These are phyloP conservation scores for Blastobasis lacticolella DNA, from an alignment of 2,888 invertebrate genomes.

Conservation along the genomic window DNA sequence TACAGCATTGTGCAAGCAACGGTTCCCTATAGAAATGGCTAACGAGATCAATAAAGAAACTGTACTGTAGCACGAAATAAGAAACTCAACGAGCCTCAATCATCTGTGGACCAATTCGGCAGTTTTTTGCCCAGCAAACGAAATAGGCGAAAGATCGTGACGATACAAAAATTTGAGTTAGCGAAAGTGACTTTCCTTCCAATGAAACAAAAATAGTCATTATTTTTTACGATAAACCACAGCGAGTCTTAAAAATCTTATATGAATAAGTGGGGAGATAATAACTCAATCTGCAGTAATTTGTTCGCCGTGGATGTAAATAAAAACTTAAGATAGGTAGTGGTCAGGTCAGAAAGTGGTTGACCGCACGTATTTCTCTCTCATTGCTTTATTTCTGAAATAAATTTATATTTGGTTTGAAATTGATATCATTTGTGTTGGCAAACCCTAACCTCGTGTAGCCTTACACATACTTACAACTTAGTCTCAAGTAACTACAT, in stretches of 20 bases:
- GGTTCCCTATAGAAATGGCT: no score
- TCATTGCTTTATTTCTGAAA: conserved; percentile 12
- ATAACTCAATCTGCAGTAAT: conserved; percentile 8
- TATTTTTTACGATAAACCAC: background rate
- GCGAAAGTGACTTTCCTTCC: conserved; percentile 4
- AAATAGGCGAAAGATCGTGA: conserved; percentile 2
- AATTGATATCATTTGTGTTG: background rate
- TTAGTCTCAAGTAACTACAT: background rate
- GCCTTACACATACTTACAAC: background rate
- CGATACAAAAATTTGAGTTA: conserved; percentile 2
- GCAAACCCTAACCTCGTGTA: background rate
- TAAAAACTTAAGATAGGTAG: conserved; percentile 14
- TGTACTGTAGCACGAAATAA: no score
- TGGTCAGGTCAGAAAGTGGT: conserved; percentile 18
- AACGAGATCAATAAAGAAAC: no score
- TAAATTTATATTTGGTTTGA: conserved; percentile 8
- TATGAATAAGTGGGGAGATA: conserved; percentile 1
- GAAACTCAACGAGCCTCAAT: no score
- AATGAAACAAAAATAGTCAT: background rate
- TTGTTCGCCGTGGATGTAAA: background rate
- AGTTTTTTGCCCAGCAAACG: background rate
- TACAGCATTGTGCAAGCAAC: no score
- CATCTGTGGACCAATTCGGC: no score
- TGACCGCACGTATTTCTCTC: conserved; percentile 18
- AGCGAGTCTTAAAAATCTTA: background rate